These are phyloP conservation scores for Ibycter americanus DNA, from an alignment of 2,797 vertebrate species.

Conservation along the genomic window DNA sequence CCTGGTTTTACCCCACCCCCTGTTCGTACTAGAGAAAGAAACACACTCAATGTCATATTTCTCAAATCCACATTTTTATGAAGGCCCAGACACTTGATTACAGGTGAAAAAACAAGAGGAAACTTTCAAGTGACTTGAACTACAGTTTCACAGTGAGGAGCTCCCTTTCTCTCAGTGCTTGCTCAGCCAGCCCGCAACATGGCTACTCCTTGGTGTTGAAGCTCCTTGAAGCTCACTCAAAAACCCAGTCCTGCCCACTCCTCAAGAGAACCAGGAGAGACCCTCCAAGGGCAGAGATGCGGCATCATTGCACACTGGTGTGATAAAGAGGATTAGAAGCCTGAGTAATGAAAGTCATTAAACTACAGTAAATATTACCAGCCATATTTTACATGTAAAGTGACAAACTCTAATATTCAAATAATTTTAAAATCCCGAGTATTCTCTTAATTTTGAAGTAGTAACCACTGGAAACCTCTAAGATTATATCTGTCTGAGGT, in stretches of 20 bases:
- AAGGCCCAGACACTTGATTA: not conserved
- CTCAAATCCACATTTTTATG: not conserved
- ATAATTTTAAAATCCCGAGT: not conserved
- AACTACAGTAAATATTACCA: not conserved
- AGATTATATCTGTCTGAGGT: not conserved
- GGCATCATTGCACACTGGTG: not conserved
- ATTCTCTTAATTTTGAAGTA: not conserved
- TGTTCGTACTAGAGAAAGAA: not conserved
- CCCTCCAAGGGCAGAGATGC: not conserved
- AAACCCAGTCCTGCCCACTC: not conserved
- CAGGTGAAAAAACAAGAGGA: not conserved
- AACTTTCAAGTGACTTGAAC: not conserved
- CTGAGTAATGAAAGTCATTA: not conserved
- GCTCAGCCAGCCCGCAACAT: not conserved
- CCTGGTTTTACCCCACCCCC: accelerated
- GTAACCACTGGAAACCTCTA: not conserved
- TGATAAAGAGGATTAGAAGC: not conserved
- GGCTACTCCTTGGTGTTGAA: not conserved
- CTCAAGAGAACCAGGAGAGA: not conserved
- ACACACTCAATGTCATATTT: not conserved
- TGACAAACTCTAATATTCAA: not conserved
- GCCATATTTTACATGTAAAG: not conserved
- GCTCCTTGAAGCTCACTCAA: not conserved
- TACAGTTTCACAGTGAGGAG: not conserved
- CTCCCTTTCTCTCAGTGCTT: not conserved